Conservation (phyloP, 2,888 invertebrate genomes). For the Tetramorium bicarinatum region DNA sequence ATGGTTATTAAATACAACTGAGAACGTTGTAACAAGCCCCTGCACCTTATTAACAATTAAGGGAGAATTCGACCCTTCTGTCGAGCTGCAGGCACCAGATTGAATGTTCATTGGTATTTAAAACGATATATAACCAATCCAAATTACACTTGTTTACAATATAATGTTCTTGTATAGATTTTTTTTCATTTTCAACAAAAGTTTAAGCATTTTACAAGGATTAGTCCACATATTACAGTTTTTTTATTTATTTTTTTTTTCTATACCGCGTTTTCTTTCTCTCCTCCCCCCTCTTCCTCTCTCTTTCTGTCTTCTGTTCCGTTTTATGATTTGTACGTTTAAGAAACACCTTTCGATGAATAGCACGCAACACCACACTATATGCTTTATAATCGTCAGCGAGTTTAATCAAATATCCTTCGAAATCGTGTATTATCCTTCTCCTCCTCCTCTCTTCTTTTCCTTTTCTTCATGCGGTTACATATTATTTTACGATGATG, state of each 20-base stretch:
- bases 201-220: constrained; percentile 84
- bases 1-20: constrained; percentile 77
- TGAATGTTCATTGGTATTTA: constrained; percentile 82
- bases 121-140: constrained; percentile 80
- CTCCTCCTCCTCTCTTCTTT: constrained; percentile 42
- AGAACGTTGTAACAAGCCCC: constrained; percentile 76
- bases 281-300: constrained; percentile 42
- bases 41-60: constrained; percentile 78
- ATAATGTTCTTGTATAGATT: constrained; percentile 83
- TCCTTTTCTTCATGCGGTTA: constrained; percentile 75
- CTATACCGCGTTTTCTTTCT: constrained; percentile 67
- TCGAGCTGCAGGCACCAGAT: constrained; percentile 81
- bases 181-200: constrained; percentile 84
- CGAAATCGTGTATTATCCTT: constrained; percentile 74
- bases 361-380: constrained; percentile 82
- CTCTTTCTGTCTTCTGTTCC: constrained; percentile 62
- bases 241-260: constrained; percentile 60
- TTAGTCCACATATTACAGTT: constrained; percentile 82
- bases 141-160: constrained; percentile 83
- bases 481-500: constrained; percentile 80
- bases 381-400: constrained; percentile 74
- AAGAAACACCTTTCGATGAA: constrained; percentile 83
- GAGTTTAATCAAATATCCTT: constrained; percentile 75
- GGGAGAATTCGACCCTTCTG: constrained; percentile 70
- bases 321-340: constrained; percentile 81